Evolutionary conservation across 2,797 vertebrate genomes (phyloP).

Genomic region (Phylloscopus collybita): DNA sequence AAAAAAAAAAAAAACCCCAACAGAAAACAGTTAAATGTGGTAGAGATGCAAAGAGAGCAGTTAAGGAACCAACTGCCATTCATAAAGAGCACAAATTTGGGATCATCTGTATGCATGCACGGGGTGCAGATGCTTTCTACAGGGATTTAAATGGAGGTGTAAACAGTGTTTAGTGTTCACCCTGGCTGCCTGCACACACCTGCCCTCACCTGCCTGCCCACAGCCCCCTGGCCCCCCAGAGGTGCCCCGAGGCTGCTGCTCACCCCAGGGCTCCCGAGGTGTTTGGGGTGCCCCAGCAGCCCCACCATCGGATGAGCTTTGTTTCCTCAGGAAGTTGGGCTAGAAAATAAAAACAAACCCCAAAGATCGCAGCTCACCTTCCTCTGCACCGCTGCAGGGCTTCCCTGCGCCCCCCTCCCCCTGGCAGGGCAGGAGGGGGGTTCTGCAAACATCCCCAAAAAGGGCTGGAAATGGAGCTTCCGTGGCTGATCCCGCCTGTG

Average conservation of each 20-base stretch:
- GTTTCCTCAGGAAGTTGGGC: conserved; percentile 45
- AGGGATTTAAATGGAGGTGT: neutral
- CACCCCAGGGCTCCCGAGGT: neutral
- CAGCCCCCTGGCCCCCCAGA: neutral
- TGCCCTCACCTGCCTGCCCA: neutral
- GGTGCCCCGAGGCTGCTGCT: neutral
- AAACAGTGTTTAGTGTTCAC: neutral
- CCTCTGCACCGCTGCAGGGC: neutral
- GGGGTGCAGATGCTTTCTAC: neutral
- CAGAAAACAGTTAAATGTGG: neutral
- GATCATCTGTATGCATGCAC: neutral
- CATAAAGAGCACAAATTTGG: neutral
- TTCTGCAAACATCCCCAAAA: neutral
- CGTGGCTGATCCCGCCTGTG: fast-evolving
- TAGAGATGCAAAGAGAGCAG: conserved; percentile 27
- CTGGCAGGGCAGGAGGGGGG: neutral
- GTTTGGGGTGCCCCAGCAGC: neutral
- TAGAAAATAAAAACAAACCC: conserved; percentile 40
- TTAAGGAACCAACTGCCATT: conserved; percentile 21
- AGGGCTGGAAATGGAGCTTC: neutral
- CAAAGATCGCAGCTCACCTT: neutral
- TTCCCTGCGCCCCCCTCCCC: neutral
- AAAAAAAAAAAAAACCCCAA: neutral
- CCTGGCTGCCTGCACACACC: neutral
- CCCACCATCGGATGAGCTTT: neutral